Base-by-base conservation (phyloP, 1,140 invertebrate species). In the Diachasma alloeum region DNA sequence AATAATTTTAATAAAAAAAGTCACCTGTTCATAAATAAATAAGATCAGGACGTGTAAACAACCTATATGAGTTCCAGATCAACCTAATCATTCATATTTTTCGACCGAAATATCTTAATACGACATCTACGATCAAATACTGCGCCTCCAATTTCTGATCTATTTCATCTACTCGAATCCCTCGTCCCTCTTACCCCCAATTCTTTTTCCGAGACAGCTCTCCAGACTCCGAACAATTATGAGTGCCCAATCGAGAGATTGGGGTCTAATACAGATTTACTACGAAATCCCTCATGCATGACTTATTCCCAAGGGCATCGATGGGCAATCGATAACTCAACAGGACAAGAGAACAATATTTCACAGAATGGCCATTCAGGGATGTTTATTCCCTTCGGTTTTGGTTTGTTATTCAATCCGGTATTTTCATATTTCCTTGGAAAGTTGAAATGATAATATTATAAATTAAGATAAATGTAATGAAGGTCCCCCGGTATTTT, bases 191-290 rank as follows among this genome's bases (percentile, higher is more conserved):
- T 37, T 72, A 53, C 42, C 48, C 69, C 56, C 46, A 42, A 42
- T 67, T 37, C 53, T 24, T 66, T 67, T 71, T 74, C 75, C 81
- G 80, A 80, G 67, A 73, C 80, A 63, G 75, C 68, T 77, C 76
- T 48, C 48, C 1, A 53, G 48, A 53, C 48, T 53, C 48, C 70
- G 76, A 76, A 63, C 59, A 63, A 63, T 63, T 63, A 63, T 19
- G 59, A 63, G 59, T 63, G 24, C 24, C 24, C 59, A 63, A 63
- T 31, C 59, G 24, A 63, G 24, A 31, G 59, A 63, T 63, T 63
- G 59, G 24, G 59, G 59, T 63, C 59, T 63, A 63, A 63, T 63
- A 63, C 59, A 24, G 67, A 70, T 70, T 46, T 70, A 15, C 31
- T 6, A 10, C 8, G 13, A 70, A 70, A 42, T 56, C 59, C 9